Conservation (phyloP, 1,140 invertebrate genomes). For the Bombus waltoni region DNA sequence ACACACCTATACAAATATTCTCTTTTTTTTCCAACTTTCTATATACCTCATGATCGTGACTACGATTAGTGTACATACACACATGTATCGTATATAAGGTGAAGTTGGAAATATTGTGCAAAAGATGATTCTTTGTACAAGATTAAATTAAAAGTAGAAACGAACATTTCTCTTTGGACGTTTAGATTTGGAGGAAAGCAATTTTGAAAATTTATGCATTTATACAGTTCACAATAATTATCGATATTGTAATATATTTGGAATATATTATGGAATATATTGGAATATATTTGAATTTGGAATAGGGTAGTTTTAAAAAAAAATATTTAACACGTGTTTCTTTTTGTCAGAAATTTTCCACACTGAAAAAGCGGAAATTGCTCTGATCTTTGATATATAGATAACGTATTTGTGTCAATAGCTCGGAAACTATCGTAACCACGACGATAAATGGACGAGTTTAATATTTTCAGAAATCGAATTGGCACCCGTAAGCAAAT, state of each 20-base stretch:
- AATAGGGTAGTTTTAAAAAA: too few relatives aligned
- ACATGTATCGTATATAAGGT: background rate
- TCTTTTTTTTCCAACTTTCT: background rate
- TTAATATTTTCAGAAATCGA: background rate
- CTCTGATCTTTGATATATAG: background rate
- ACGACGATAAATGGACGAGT: background rate
- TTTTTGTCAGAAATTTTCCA: background rate
- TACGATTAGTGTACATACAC: constrained; percentile 37
- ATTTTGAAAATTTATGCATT: background rate
- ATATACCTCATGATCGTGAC: background rate
- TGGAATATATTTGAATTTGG: too few relatives aligned
- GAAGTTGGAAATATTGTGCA: background rate
- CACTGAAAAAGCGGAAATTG: background rate
- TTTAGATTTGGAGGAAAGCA: background rate
- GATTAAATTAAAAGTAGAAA: background rate
- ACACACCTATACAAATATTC: background rate
- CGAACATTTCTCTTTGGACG: background rate
- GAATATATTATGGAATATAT: too few relatives aligned
- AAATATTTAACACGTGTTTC: too few relatives aligned
- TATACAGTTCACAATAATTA: background rate
- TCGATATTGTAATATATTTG: too few relatives aligned
- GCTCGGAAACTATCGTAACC: too few relatives aligned
- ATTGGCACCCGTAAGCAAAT: background rate
- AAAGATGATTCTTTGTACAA: background rate
- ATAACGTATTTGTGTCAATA: background rate